These are phyloP conservation scores for Fopius arisanus DNA, from an alignment of 1,140 invertebrate genomes.

Conservation along the genomic window DNA sequence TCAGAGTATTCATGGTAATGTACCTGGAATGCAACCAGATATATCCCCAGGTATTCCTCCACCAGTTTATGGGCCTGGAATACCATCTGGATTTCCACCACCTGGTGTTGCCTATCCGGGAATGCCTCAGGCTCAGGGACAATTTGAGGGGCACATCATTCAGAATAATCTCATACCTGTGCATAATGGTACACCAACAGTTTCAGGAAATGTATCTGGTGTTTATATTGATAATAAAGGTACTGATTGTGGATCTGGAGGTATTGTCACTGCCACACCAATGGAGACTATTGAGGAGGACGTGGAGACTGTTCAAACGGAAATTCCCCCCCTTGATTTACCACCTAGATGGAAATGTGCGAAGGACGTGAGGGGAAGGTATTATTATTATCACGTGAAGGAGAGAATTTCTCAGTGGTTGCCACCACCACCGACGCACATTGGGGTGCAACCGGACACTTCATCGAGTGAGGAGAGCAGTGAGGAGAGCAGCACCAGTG, in stretches of 20 bases:
- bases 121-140: slow-evolving; percentile 24
- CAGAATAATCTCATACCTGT: slow-evolving; percentile 46
- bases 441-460: slow-evolving; percentile 62
- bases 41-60: slow-evolving; percentile 37
- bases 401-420: slow-evolving; percentile 88
- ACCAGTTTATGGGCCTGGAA: slow-evolving; percentile 8
- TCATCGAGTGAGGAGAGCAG: slow-evolving; percentile 43
- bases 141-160: slow-evolving; percentile 40
- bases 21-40: slow-evolving; percentile 31
- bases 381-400: slow-evolving; percentile 91
- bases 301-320: slow-evolving; percentile 39
- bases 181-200: slow-evolving; percentile 40
- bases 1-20: slow-evolving; percentile 37
- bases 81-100: neutral
- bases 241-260: neutral
- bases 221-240: slow-evolving; percentile 22
- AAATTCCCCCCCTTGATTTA: slow-evolving; percentile 71
- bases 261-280: neutral
- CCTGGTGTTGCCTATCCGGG: slow-evolving; percentile 15
- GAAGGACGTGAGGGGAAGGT: slow-evolving; percentile 79
- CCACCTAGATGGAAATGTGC: slow-evolving; percentile 89
- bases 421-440: slow-evolving; percentile 73
- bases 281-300: slow-evolving; percentile 22
- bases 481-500: neutral
- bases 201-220: slow-evolving; percentile 38